A percentile compares a stretch with the other conserved stretches of the same genome.
These are phyloP conservation scores for Linepithema humile DNA, from an alignment of 1,140 invertebrate genomes.

Conservation along the genomic window DNA sequence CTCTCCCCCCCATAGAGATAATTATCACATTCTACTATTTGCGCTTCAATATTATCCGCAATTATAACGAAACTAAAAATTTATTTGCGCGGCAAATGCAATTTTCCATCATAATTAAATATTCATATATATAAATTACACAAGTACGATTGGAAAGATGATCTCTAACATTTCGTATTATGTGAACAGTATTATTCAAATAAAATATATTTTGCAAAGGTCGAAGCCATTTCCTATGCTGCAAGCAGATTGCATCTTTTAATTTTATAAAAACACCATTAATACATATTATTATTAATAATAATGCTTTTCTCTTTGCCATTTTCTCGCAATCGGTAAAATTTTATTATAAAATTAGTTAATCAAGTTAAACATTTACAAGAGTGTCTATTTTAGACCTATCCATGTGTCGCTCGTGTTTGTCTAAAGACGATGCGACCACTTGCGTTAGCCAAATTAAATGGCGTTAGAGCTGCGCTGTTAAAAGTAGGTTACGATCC, in stretches of 20 bases:
- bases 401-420: neutral
- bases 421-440: neutral
- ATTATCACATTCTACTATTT: neutral
- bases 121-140: neutral
- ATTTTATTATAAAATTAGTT: neutral
- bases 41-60: neutral
- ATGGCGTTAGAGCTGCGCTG: constrained; percentile 12
- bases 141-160: neutral
- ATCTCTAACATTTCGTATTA: neutral
- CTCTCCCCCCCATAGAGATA: neutral
- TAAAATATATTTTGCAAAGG: neutral
- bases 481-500: constrained; percentile 56
- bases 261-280: neutral
- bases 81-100: neutral
- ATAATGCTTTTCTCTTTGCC: neutral
- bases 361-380: neutral
- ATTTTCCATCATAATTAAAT: constrained; percentile 16
- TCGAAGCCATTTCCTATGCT: neutral
- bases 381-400: neutral
- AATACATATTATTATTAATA: neutral
- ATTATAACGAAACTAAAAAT: neutral
- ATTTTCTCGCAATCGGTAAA: neutral
- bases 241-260: neutral
- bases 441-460: constrained; percentile 66
- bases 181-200: neutral